phyloP scores from a whole-genome alignment of 2,113 vertebrate genomes.

The Albula goreensis region DNA sequence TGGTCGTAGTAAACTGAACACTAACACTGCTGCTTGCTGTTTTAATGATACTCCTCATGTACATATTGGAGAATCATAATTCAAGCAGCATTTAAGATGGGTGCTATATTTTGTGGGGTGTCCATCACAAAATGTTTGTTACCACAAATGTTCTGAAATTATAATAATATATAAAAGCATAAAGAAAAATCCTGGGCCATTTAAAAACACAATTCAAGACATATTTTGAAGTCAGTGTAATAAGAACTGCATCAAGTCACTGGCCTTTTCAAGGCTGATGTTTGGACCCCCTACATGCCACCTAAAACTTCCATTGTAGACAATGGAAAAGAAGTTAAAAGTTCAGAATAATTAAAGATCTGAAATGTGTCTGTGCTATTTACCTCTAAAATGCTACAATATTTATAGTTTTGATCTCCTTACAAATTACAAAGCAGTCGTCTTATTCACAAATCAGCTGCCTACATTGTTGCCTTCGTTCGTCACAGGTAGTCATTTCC shows the following conservation, averaged over 20 bases:
- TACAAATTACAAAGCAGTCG: no score
- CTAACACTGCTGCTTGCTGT: not conserved
- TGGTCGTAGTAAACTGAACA: constrained; percentile 30
- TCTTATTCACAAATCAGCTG: no score
- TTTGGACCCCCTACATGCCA: not conserved
- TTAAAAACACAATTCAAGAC: no score
- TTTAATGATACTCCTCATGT: not conserved
- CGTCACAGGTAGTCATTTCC: no score
- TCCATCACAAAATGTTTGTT: not conserved
- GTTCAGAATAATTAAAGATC: no score
- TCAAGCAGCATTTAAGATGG: not conserved
- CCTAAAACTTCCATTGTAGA: not conserved
- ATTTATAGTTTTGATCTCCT: no score
- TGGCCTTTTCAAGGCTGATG: not conserved
- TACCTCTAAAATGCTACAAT: no score
- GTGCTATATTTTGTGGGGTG: not conserved
- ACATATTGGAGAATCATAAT: not conserved
- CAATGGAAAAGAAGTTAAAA: no score
- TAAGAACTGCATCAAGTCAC: not conserved
- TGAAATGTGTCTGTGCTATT: no score
- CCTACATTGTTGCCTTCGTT: no score
- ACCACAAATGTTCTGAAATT: not conserved
- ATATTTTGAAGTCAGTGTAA: not conserved
- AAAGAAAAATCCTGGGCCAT: no score
- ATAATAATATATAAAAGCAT: no score